These are phyloP conservation scores for Pseudomyrmex flavicornis DNA, from an alignment of 1,140 invertebrate genomes.

Conservation along the genomic window DNA sequence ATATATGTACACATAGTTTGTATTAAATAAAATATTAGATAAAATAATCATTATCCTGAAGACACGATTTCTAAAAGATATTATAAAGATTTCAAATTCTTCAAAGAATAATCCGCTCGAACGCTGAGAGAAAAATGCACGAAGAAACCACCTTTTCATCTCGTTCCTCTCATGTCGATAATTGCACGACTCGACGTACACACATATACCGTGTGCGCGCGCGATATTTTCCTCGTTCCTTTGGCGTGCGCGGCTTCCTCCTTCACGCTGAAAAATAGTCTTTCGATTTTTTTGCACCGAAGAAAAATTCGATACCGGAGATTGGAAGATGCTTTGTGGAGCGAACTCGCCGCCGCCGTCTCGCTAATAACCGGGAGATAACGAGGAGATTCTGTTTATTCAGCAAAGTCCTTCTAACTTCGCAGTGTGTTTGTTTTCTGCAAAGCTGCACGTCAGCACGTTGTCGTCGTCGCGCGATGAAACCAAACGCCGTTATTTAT, in stretches of 20 bases:
- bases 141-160: slow-evolving; percentile 17
- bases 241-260: slow-evolving; percentile 14
- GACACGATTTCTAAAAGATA: background rate
- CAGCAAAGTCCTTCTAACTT: slow-evolving; percentile 7
- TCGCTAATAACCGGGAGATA: slow-evolving; percentile 52
- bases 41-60: background rate
- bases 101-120: slow-evolving; percentile 19
- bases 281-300: slow-evolving; percentile 40
- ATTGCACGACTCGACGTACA: slow-evolving; percentile 41
- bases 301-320: slow-evolving; percentile 50
- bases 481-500: slow-evolving; percentile 46
- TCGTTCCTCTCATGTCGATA: slow-evolving; percentile 34
- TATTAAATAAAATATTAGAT: background rate
- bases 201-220: background rate
- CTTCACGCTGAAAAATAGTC: slow-evolving; percentile 21
- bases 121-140: background rate
- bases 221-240: slow-evolving; percentile 41
- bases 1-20: background rate
- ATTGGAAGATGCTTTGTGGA: slow-evolving; percentile 40
- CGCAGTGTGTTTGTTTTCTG: slow-evolving; percentile 5
- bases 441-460: background rate
- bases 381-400: slow-evolving; percentile 57
- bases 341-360: slow-evolving; percentile 6
- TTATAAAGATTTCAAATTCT: slow-evolving; percentile 9
- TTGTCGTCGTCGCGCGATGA: background rate